Base-by-base conservation (phyloP, 2,888 invertebrate species). In the Netelia fuscicornis region DNA sequence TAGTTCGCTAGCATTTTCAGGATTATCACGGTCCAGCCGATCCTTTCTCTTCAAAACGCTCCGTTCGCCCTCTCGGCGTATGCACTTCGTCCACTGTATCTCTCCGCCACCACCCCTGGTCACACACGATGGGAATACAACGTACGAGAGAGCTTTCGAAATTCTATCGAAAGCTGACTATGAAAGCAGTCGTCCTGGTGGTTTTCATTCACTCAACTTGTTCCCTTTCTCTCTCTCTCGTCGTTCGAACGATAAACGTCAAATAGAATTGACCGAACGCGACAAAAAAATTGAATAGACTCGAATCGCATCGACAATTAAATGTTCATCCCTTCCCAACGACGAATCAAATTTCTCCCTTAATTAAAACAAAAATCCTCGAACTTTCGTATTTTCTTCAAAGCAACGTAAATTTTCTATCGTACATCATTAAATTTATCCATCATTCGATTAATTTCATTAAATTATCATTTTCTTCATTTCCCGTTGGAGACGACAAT, bases 21-120 rank as follows among this genome's bases (percentile, higher is more conserved):
- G 64, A 67, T 76, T 54, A 76, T 76, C 65, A 76, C 65, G 37
- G 54, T 76, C 56, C 42, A 56, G 56, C 76, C 65, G 23, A 42
- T 56, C 20, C 65, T 76, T 65, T 42, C 37, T 30, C 62, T 25
- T 25, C 42, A 9, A 30, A 17, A 23, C 52, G 52, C 30, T 37
- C 11, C 42, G 52, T 75, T 65, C 48, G 48, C 25, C 23, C 11
- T 54, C n/a, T 13, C 23, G 17, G 10, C 20, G 17, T 67, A 9
- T 54, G 2, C 42, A 11, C 65, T 76, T 30, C 30, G 30, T 2
- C 30, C 52, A 68, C 37, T 75, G 54, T 54, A 20, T 25, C 44
- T 52, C 62, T 62, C 44, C 10, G n/a, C 13, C 17, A n/a, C 20
- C 9, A 75, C 30, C 52, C 62, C 30, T 30, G 30, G 25, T 10